A percentile compares a stretch with the other conserved stretches of the same genome.
Evolutionary conservation across 2,113 vertebrate genomes (phyloP).

Genomic region (Actenoides lindsayi): DNA sequence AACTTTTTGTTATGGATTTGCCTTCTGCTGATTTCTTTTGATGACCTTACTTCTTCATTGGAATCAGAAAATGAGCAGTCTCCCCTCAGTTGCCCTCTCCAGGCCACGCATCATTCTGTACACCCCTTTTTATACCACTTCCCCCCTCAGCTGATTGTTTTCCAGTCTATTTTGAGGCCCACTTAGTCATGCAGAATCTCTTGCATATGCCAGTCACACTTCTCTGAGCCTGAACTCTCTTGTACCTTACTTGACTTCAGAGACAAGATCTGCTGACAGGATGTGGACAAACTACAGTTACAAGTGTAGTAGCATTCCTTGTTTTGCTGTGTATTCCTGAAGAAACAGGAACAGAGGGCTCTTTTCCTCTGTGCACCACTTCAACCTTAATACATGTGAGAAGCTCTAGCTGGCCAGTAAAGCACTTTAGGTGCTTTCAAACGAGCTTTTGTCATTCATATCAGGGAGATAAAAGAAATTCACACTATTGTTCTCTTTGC

Average conservation of each 20-base stretch:
- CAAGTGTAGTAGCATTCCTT: neutral
- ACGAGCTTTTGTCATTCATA: neutral
- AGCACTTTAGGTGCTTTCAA: neutral
- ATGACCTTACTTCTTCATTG: neutral
- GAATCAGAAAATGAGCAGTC: neutral
- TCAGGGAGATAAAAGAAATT: neutral
- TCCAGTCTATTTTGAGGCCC: neutral
- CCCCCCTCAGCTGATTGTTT: neutral
- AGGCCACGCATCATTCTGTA: neutral
- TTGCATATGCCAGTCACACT: fast-evolving
- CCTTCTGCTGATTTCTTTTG: neutral
- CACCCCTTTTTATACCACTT: neutral
- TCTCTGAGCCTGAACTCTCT: neutral
- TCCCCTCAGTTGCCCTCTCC: neutral
- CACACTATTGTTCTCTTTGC: neutral
- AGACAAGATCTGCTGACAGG: neutral
- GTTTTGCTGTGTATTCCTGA: neutral
- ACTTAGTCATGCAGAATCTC: neutral
- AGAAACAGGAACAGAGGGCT: neutral
- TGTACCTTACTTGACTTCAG: neutral
- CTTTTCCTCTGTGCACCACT: neutral
- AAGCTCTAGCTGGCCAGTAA: neutral
- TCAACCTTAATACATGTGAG: neutral
- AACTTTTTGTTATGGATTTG: neutral
- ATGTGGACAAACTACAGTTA: neutral